These are phyloP conservation scores for Acronicta leporina DNA, from an alignment of 2,888 invertebrate genomes.

Conservation along the genomic window DNA sequence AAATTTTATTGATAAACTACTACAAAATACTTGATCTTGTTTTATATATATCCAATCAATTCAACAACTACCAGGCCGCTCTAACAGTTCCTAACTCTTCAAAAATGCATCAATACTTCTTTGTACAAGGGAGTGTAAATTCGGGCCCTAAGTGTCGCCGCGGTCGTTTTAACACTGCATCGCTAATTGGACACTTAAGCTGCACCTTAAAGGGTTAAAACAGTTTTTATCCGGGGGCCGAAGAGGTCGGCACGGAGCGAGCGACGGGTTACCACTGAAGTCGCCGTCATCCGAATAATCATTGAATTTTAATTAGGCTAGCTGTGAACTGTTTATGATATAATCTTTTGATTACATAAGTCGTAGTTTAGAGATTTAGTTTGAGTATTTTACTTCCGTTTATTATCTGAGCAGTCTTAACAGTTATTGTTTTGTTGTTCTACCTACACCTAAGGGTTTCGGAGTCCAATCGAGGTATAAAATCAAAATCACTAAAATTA, in stretches of 20 bases:
- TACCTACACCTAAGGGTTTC: no score
- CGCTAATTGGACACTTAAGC: slow-evolving; percentile 88
- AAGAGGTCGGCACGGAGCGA: slow-evolving; percentile 71
- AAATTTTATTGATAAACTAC: no score
- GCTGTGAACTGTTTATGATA: slow-evolving; percentile 33
- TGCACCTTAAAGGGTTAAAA: slow-evolving; percentile 76
- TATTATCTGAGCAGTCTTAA: no score
- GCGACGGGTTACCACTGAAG: slow-evolving; percentile 57
- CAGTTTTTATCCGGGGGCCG: slow-evolving; percentile 81
- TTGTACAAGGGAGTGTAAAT: slow-evolving; percentile 83
- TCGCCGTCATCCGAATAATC: slow-evolving; percentile 54
- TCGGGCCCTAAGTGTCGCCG: slow-evolving; percentile 83
- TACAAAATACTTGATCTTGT: no score
- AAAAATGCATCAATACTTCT: slow-evolving; percentile 80
- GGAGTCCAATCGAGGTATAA: no score
- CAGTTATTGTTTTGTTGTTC: no score
- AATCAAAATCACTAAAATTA: no score
- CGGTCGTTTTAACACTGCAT: slow-evolving; percentile 85
- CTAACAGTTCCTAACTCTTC: slow-evolving; percentile 59
- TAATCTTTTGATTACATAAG: slow-evolving; percentile 28
- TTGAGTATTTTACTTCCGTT: not conserved
- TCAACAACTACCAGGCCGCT: slow-evolving; percentile 31
- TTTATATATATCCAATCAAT: no score
- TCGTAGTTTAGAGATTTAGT: not conserved
- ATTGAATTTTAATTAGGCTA: slow-evolving; percentile 41